A percentile compares a stretch with the other conserved stretches of the same genome.
Evolutionary conservation across 2,113 vertebrate genomes (phyloP).

Genomic region (Procavia capensis): DNA sequence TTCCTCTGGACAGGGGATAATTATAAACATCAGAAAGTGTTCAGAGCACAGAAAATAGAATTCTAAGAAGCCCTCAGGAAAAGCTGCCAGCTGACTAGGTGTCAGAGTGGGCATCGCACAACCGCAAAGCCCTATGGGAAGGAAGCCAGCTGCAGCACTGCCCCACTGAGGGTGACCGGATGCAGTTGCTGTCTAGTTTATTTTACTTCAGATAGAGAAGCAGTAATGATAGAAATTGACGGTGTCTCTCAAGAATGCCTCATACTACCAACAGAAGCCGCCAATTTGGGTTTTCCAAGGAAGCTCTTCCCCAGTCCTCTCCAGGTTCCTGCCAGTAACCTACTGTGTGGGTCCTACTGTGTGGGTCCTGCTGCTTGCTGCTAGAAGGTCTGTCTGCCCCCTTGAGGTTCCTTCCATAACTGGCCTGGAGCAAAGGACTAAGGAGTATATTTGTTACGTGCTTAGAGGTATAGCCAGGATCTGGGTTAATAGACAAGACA

Average conservation of each 20-base stretch:
- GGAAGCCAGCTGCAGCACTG: slow-evolving; percentile 50
- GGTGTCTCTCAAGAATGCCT: slow-evolving; percentile 6
- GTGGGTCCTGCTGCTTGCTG: neutral
- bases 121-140: slow-evolving; percentile 26
- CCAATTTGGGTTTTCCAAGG: neutral
- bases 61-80: slow-evolving; percentile 52
- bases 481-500: slow-evolving; percentile 27
- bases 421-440: neutral
- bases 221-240: slow-evolving; percentile 33
- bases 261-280: neutral
- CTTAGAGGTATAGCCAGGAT: neutral
- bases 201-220: slow-evolving; percentile 45
- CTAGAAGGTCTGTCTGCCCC: neutral
- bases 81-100: slow-evolving; percentile 24
- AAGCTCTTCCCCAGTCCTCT: neutral
- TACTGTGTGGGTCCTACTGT: neutral
- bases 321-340: neutral
- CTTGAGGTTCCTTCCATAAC: neutral
- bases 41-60: slow-evolving; percentile 54
- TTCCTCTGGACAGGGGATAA: slow-evolving; percentile 59
- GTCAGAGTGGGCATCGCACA: neutral
- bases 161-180: slow-evolving; percentile 41
- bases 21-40: slow-evolving; percentile 43
- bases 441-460: neutral
- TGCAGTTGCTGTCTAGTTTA: slow-evolving; percentile 56